Conservation (phyloP, 2,888 invertebrate genomes). For the Cordilura impudica region DNA sequence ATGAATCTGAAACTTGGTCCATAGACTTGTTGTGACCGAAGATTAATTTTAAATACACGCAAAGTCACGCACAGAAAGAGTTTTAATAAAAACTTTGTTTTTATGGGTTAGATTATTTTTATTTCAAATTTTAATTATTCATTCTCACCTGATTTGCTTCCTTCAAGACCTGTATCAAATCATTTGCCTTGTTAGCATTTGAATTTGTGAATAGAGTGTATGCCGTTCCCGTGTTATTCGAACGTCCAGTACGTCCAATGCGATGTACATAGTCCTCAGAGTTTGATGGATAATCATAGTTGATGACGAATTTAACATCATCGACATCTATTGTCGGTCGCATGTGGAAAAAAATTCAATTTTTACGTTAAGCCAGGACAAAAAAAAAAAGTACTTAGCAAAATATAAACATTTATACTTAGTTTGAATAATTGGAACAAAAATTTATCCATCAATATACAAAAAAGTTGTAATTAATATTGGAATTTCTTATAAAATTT, state of each 20-base stretch:
- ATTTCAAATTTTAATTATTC: no score
- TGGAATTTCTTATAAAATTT: constrained; percentile 66
- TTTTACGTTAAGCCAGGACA: constrained; percentile 53
- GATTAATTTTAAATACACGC: no score
- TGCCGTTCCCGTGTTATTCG: constrained; percentile 94
- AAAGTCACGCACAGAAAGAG: no score
- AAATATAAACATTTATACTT: constrained; percentile 54
- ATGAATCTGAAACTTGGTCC: no score
- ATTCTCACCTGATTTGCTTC: constrained; percentile 93
- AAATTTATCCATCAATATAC: constrained; percentile 77
- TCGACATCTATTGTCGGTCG: constrained; percentile 92
- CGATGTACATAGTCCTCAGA: constrained; percentile 97
- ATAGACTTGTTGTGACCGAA: no score
- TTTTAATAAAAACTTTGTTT: no score
- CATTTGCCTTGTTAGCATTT: constrained; percentile 93
- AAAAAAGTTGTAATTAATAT: constrained; percentile 65
- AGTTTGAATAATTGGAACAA: constrained; percentile 71
- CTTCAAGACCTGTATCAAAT: constrained; percentile 92
- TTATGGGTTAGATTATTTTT: no score
- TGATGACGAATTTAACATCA: constrained; percentile 99
- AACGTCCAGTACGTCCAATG: constrained; percentile 96
- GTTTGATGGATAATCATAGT: constrained; percentile 98
- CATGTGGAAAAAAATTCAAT: constrained; percentile 59
- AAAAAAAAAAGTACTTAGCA: constrained; percentile 48
- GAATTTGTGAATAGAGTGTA: constrained; percentile 96